Evolutionary conservation across 1,140 invertebrate genomes (phyloP).

Genomic region (Ericerus pela): DNA sequence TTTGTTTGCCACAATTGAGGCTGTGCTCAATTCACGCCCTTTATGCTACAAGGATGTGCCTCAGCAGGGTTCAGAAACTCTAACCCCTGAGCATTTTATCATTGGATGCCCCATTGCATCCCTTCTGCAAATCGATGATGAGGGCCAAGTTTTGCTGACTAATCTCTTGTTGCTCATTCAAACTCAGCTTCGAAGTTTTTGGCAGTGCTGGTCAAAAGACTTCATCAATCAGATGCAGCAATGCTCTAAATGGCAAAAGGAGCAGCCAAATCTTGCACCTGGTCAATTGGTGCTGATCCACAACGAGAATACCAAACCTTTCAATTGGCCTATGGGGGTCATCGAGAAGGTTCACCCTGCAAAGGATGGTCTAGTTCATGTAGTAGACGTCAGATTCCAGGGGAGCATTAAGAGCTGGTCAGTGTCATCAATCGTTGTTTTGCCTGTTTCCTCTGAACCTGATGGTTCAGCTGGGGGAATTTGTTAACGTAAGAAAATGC

Average conservation of each 20-base stretch:
- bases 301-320: too few species aligned
- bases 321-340: slow-evolving; percentile 24
- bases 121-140: slow-evolving; percentile 13
- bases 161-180: slow-evolving; percentile 19
- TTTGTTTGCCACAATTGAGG: slow-evolving; percentile 24
- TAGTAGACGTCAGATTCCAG: background rate
- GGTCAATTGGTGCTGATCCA: slow-evolving; percentile 21
- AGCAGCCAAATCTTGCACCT: slow-evolving; percentile 11
- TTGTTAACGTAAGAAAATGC: too few species aligned
- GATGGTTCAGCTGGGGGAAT: too few species aligned
- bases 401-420: too few species aligned
- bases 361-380: slow-evolving; percentile 21
- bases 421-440: too few species aligned
- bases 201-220: slow-evolving; percentile 24
- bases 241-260: slow-evolving; percentile 22
- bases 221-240: too few species aligned
- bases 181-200: slow-evolving; percentile 21
- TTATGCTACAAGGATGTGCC: slow-evolving; percentile 23
- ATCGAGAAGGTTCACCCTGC: slow-evolving; percentile 22
- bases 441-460: too few species aligned
- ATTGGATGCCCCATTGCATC: slow-evolving; percentile 17
- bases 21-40: slow-evolving; percentile 26
- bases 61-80: too few species aligned
- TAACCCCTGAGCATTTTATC: slow-evolving; percentile 27
- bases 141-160: slow-evolving; percentile 16